These are phyloP conservation scores for Hoplodrina blanda DNA, from an alignment of 2,888 invertebrate species.

Conservation along the genomic window DNA sequence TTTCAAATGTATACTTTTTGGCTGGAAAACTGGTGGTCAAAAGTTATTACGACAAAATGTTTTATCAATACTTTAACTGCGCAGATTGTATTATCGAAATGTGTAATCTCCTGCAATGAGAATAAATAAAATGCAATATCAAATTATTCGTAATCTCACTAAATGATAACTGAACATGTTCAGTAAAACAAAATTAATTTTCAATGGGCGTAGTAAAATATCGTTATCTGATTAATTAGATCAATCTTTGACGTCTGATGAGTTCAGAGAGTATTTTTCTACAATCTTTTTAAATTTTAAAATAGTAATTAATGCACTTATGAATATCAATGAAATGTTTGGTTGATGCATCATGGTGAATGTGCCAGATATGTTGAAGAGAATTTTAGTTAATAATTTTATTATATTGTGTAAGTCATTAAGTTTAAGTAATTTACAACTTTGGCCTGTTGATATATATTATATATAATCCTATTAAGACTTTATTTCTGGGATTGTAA, in stretches of 20 bases:
- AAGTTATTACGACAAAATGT: conserved; percentile 28
- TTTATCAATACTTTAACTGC: conserved; percentile 23
- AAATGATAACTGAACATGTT: conserved; percentile 80
- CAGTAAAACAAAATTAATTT: conserved; percentile 68
- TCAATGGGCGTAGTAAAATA: conserved; percentile 80
- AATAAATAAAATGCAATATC: conserved; percentile 48
- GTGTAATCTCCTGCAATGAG: conserved; percentile 21
- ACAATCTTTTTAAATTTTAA: conserved; percentile 88
- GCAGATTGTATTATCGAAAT: conserved; percentile 24
- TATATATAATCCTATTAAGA: conserved; percentile 90
- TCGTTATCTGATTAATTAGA: conserved; percentile 80
- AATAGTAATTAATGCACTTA: conserved; percentile 86
- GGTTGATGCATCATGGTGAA: conserved; percentile 88
- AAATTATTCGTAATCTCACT: conserved; percentile 81
- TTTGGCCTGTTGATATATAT: conserved; percentile 90
- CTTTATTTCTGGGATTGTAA: conserved; percentile 91
- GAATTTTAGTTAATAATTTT: conserved; percentile 91
- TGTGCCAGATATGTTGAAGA: conserved; percentile 90
- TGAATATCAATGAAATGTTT: conserved; percentile 87
- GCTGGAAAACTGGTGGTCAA: conserved; percentile 27
- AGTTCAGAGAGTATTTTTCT: conserved; percentile 90
- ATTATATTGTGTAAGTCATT: conserved; percentile 91
- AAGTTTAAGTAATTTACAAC: conserved; percentile 91
- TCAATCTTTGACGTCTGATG: conserved; percentile 82
- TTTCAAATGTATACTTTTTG: background rate